Conservation (phyloP, 1,140 invertebrate species). For the Bombus ignitus region DNA sequence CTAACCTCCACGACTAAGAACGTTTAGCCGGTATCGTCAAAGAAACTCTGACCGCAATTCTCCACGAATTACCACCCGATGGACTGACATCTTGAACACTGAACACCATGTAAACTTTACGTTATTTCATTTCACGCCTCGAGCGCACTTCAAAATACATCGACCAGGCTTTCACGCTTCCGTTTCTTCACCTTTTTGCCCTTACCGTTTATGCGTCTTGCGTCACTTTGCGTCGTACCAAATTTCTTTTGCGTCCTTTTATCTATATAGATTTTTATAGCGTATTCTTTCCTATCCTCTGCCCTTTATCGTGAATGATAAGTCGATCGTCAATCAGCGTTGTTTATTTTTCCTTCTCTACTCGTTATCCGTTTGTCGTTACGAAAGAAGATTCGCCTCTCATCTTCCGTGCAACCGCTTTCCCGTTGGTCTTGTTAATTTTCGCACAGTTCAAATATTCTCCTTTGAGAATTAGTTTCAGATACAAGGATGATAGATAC, state of each 20-base stretch:
- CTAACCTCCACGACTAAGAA: background rate
- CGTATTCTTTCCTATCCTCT: background rate
- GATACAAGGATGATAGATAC: background rate
- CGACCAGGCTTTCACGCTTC: background rate
- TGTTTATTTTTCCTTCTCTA: background rate
- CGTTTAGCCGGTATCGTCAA: slow-evolving; percentile 7
- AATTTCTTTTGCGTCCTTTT: background rate
- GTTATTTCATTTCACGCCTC: background rate
- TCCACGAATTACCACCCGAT: background rate
- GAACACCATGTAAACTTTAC: background rate
- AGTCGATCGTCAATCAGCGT: background rate
- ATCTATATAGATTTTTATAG: background rate
- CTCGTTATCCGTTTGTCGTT: background rate
- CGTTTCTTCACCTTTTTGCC: background rate
- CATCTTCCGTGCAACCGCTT: background rate
- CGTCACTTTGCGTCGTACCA: background rate
- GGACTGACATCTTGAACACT: background rate
- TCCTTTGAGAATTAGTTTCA: background rate
- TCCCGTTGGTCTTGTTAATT: background rate
- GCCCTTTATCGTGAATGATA: no score
- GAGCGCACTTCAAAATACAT: background rate
- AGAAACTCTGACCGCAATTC: background rate
- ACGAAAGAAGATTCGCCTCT: background rate
- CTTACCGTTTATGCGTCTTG: background rate
- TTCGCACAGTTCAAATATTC: background rate